A percentile compares a stretch with the other conserved stretches of the same genome.
Conservation (phyloP, 2,113 vertebrate genomes). For the Rissa tridactyla region DNA sequence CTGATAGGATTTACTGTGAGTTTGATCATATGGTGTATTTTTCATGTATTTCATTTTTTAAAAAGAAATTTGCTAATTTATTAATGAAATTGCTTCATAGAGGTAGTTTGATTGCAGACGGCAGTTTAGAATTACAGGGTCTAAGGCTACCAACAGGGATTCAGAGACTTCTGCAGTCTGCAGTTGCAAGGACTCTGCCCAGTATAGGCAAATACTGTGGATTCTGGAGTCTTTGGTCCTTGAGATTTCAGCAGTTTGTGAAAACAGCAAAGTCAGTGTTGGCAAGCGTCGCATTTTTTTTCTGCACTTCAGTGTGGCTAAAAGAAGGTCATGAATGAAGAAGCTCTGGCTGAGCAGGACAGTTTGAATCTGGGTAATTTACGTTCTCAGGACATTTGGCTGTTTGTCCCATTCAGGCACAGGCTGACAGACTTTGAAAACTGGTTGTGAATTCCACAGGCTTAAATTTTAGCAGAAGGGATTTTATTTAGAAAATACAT, state of each 20-base stretch:
- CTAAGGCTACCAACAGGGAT: not conserved
- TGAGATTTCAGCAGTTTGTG: not conserved
- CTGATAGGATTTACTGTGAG: not conserved
- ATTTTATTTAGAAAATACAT: not conserved
- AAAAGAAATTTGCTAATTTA: not conserved
- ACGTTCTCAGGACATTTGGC: not conserved
- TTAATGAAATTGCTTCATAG: not conserved
- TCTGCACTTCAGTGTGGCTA: not conserved
- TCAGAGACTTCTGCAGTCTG: not conserved
- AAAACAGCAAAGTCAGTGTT: not conserved
- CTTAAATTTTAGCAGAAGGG: not conserved
- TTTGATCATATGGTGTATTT: not conserved
- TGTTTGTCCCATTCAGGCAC: not conserved
- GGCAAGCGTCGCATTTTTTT: fast-evolving
- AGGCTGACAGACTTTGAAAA: not conserved
- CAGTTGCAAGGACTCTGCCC: not conserved
- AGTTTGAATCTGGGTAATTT: not conserved
- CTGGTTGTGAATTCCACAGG: not conserved
- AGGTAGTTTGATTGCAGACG: not conserved
- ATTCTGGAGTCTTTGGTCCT: not conserved
- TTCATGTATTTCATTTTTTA: not conserved
- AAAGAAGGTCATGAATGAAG: not conserved
- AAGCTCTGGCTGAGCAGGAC: not conserved
- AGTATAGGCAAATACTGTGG: not conserved
- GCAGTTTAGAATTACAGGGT: not conserved